Evolutionary conservation across 2,888 invertebrate species (phyloP), one percentile per base, ranked within the genome.

Genomic region (Ennomos fuscantarius): DNA sequence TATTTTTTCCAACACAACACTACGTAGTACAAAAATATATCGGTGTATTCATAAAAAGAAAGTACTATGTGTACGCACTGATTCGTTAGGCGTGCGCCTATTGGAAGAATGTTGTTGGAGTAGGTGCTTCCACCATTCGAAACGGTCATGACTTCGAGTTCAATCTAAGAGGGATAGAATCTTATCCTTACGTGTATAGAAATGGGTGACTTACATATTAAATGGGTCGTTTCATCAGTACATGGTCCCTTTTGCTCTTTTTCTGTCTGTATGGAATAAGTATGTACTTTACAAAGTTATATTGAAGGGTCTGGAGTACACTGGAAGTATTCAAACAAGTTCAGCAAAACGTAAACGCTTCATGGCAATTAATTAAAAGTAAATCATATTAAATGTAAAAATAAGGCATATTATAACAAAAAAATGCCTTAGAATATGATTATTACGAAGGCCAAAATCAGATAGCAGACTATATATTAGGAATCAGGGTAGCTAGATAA

Each of bases 401-500:
- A 24, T 24, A 41, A 10, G 24, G 24, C 10, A 9, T 3, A 24
- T 8, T 73, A 65, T 67, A 69, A 64, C 55, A 70, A 63, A 51
- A 58, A 63, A 66, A 61, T 55, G 63, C 64, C 69, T 63, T 69
- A 68, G 64, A 68, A 60, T 57, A 68, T 66, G 66, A 60, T 49
- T 67, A 63, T 69, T 65, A 70, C 69, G 69, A 70, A 62, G 66
- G 67, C 70, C 67, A 74, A 71, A 64, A 63, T 62, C 57, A 58
- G 58, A 63, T 63, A 63, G 61, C 57, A 66, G 63, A 64, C 66
- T 70, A 71, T n/a, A n/a, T n/a, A n/a, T 73, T 68, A 59, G 60
- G 65, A 76, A 72, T 75, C 70, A 68, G 68, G 72, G 58, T 65
- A 69, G 55, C 60, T 62, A 66, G 72, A 79, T 80, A 78, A 78